Evolutionary conservation across 2,888 invertebrate genomes (phyloP), one percentile per base, ranked within the genome.

Genomic region (Campoletis raptor): DNA sequence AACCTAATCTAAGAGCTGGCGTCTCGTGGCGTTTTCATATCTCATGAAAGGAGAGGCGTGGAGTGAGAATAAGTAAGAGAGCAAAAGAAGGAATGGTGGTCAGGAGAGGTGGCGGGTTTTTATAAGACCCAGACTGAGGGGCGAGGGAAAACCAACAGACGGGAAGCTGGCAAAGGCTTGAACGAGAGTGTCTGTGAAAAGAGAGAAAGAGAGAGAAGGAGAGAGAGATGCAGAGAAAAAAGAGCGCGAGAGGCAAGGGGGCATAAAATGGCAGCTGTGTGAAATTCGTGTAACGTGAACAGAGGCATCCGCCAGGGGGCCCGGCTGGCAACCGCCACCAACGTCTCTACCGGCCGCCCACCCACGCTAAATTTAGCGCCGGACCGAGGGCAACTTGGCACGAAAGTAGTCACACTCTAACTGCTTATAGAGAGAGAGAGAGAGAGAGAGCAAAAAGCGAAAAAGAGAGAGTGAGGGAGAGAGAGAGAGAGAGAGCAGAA

Each of bases 321-420:
- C 90, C 87, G 90, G 90, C 90, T 90, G 92, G 91, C 92, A 90
- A 92, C 89, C 91, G 90, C 89, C 85, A 89, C 83, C 66, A 61
- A 57, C 84, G 88, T 88, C 89, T 78, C 77, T 83, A 77, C 85
- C 88, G 88, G 85, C 89, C 92, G 91, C 91, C 92, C 92, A 93
- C 93, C 92, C 91, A 93, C 92, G 90, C 91, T 93, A 93, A 92
- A 92, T 93, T 93, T 93, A 93, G 92, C 90, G 78, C 74, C 86
- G 87, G 64, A 54, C 80, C 82, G 84, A 86, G 86, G 85, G 84
- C 87, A 73, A 87, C 88, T 88, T 87, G 88, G 83, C 88, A 88
- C 85, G 61, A 89, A 88, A 88, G 87, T 89, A 86, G 69, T 85
- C 82, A 86, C 79, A 54, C 85, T 79, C 82, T 42, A 77, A 84